phyloP scores from a whole-genome alignment of 2,113 vertebrate genomes.

The Phyllostomus hastatus region DNA sequence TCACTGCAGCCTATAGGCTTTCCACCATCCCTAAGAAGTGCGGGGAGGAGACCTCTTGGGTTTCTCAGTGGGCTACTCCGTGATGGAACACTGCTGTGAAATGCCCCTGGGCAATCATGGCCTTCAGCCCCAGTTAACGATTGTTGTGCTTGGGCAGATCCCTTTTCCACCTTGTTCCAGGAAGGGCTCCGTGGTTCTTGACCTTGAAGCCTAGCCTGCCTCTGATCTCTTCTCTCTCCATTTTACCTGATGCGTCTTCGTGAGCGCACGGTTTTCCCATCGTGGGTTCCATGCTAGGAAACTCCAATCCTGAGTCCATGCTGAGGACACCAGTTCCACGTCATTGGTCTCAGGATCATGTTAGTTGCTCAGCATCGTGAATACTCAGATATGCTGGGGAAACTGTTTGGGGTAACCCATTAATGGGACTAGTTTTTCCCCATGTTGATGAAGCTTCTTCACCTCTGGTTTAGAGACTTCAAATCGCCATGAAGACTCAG shows the following conservation, averaged over 20 bases:
- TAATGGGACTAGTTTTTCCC: not conserved
- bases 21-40: not conserved
- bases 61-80: not conserved
- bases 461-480: not conserved
- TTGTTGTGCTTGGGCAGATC: not conserved
- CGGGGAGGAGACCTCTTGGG: no score
- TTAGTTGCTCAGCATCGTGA: not conserved
- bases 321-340: accelerated
- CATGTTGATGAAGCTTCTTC: not conserved
- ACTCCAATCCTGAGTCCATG: no score
- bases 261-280: not conserved
- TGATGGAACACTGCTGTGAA: not conserved
- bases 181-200: not conserved
- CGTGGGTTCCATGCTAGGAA: no score
- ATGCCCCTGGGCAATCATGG: not conserved
- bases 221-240: not conserved
- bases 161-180: not conserved
- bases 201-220: not conserved
- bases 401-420: not conserved
- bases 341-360: accelerated
- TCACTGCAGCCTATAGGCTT: not conserved
- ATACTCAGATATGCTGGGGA: not conserved
- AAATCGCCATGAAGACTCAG: not conserved
- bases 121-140: accelerated
- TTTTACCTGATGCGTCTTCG: not conserved